Evolutionary conservation across 2,888 invertebrate species (phyloP), one percentile per base, ranked within the genome.

Genomic region (Cataglyphis livida): DNA sequence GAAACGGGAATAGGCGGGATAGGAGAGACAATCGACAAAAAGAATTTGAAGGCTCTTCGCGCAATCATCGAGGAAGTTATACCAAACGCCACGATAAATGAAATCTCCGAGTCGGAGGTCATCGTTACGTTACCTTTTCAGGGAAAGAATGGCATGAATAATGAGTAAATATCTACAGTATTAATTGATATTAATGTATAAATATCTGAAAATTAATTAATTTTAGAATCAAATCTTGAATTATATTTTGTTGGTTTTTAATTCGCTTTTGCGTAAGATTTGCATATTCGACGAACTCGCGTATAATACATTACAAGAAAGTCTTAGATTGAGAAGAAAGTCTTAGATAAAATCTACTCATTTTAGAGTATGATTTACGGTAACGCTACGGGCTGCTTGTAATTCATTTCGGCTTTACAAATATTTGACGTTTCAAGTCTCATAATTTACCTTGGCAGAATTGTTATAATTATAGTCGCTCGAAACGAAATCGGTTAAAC

Each of bases 61-160:
- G 92, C 94, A 0, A 89, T 94, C 2, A 94, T 95, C 10, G 92
- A 95, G 51, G 94, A 93, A 28, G 94, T 95, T 12, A 94, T 96
- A 9, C 93, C 93, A 66, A 96, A 96, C 85, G 95, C 95, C 0
- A 93, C 92, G n/a, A 88, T 95, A 0, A 91, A 92, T 0, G 95
- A 95, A 59, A 93, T 95, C 0, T 94, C 93, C 25, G 94, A 93
- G 0, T 85, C 92, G 0, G 95, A 95, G 21, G 94, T 96, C 4
- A 95, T 95, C 66, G 93, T 96, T 3, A 92, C 92, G 21, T 87
- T 96, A 71, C 96, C 96, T 0, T 96, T 96, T 91, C 95, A 95
- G 81, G 95, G 95, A 86, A 92, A 92, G 38, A 94, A 95, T 85
- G 96, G 96, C 66, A 90, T 95, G 9, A 94, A 95, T 85, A 96